A percentile compares a stretch with the other conserved stretches of the same genome.
These are phyloP conservation scores for Chaetodon trifascialis DNA, from an alignment of 2,113 vertebrate species.

Conservation along the genomic window DNA sequence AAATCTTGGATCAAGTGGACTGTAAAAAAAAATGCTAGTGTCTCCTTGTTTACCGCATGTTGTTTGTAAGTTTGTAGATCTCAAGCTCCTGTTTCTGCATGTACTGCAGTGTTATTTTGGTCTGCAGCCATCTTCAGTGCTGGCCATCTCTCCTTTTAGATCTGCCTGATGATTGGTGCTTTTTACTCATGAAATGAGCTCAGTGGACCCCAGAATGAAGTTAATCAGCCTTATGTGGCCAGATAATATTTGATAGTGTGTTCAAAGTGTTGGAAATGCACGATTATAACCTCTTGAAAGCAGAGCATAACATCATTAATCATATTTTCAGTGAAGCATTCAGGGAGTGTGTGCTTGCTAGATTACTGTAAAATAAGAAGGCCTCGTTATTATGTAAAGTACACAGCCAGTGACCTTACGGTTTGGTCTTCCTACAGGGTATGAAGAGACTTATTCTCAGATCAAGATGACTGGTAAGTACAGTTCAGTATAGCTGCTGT, in stretches of 20 bases:
- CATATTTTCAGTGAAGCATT: not conserved
- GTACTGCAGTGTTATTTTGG: not conserved
- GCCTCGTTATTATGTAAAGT: not conserved
- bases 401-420: slow-evolving; percentile 32
- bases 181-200: not conserved
- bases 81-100: not conserved
- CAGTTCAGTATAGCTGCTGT: slow-evolving; percentile 17
- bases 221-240: not conserved
- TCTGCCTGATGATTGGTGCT: not conserved
- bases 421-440: slow-evolving; percentile 66
- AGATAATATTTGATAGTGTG: not conserved
- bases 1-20: not conserved
- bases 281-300: slow-evolving; percentile 11
- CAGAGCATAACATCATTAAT: not conserved
- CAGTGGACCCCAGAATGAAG: not conserved
- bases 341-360: slow-evolving; percentile 7
- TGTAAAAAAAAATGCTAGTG: slow-evolving; percentile 43
- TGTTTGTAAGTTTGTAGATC: slow-evolving; percentile 14
- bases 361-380: slow-evolving; percentile 18
- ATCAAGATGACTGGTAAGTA: slow-evolving; percentile 68
- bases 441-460: slow-evolving; percentile 68
- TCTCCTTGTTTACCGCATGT: slow-evolving; percentile 36
- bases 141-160: not conserved
- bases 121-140: not conserved
- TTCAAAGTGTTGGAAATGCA: not conserved